phyloP scores from a whole-genome alignment of 2,113 vertebrate genomes.

The Mesocricetus auratus region DNA sequence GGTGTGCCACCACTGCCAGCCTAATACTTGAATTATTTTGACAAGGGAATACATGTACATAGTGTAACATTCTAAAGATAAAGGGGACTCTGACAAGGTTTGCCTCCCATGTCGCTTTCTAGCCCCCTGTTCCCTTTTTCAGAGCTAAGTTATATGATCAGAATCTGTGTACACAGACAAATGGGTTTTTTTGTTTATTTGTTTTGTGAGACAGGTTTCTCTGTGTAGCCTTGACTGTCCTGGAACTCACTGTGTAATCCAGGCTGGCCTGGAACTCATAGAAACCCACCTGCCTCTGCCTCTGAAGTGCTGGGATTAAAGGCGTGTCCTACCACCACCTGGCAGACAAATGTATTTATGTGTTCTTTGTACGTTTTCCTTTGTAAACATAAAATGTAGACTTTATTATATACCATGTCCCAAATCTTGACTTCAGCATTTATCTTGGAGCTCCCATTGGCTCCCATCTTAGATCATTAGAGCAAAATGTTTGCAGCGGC shows the following conservation, averaged over 20 bases:
- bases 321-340: background rate
- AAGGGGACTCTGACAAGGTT: fast-evolving
- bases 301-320: background rate
- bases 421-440: background rate
- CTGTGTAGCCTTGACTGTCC: too few species aligned
- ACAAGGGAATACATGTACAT: background rate
- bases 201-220: too few species aligned
- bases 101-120: background rate
- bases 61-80: background rate
- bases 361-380: background rate
- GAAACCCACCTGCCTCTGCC: too few species aligned
- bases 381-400: background rate
- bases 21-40: background rate
- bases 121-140: background rate
- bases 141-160: background rate
- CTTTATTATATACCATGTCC: slow-evolving; percentile 18
- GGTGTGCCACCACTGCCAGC: background rate
- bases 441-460: background rate
- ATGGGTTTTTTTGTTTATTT: background rate
- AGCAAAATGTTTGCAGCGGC: background rate
- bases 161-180: background rate
- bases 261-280: too few species aligned
- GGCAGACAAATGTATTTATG: background rate
- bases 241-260: too few species aligned
- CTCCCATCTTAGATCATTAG: background rate